These are phyloP conservation scores for Panagrolaimus sp. DNA, from an alignment of 1,140 invertebrate species.

Conservation along the genomic window DNA sequence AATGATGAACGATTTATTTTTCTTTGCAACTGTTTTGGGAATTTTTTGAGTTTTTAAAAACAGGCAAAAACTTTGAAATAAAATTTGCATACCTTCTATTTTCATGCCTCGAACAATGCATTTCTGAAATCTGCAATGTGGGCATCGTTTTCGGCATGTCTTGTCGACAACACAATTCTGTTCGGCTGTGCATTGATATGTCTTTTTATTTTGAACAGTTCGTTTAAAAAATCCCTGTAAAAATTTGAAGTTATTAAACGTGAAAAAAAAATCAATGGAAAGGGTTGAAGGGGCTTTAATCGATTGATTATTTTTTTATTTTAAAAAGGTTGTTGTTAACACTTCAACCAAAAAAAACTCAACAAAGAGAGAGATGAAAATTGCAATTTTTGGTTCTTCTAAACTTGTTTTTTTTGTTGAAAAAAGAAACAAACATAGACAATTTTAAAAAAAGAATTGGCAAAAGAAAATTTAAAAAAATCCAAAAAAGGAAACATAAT, in stretches of 20 bases:
- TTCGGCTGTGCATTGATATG: conserved; percentile 52
- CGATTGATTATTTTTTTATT: too few species aligned
- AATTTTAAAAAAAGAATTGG: too few species aligned
- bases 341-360: not conserved
- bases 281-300: not conserved
- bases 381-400: conserved; percentile 12
- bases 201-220: conserved; percentile 98
- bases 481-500: conserved; percentile 4
- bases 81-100: conserved; percentile 93
- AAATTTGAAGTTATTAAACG: not conserved
- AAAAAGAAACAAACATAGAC: not conserved
- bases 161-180: conserved; percentile 93
- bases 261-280: not conserved
- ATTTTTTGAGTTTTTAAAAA: too few species aligned
- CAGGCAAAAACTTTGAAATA: too few species aligned
- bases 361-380: not conserved
- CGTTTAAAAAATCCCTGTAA: conserved; percentile 90
- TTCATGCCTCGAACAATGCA: conserved; percentile 99
- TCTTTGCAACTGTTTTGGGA: too few species aligned
- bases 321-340: not conserved
- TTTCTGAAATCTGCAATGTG: conserved; percentile 96
- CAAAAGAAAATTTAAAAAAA: not conserved
- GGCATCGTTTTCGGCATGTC: conserved; percentile 93
- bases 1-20: too few species aligned
- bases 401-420: conserved; percentile 13